Conservation (phyloP, 2,113 vertebrate genomes). For the Hypomesus transpacificus region DNA sequence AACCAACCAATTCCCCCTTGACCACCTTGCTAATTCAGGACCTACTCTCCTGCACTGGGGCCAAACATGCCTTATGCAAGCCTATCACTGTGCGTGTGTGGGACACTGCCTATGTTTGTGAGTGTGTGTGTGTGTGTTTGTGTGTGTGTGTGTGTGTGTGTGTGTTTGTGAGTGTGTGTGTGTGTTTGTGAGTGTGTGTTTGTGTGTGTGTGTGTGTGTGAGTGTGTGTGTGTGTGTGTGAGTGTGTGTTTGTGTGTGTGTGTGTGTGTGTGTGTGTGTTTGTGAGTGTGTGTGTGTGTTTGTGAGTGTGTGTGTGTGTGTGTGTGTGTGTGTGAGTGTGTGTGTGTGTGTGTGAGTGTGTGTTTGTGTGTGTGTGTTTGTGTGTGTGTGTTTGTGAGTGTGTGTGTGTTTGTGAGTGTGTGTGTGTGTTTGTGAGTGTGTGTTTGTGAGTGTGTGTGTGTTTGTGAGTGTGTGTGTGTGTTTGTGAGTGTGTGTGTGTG, state of each 20-base stretch:
- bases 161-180: neutral
- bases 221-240: neutral
- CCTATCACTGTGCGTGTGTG: neutral
- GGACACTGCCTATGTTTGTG: neutral
- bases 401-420: neutral
- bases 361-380: slow-evolving; percentile 1
- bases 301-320: slow-evolving; percentile 12
- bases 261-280: slow-evolving; percentile 6
- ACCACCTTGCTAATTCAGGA: neutral
- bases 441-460: neutral
- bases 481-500: slow-evolving; percentile 5
- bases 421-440: neutral
- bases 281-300: neutral
- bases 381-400: slow-evolving; percentile 2
- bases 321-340: neutral
- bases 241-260: slow-evolving; percentile 19
- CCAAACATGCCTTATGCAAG: too few species aligned
- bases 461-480: neutral
- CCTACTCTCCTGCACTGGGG: neutral
- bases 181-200: slow-evolving; percentile 7
- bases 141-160: slow-evolving; percentile 3
- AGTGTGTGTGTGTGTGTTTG: neutral
- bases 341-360: neutral
- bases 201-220: slow-evolving; percentile 3
- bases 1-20: slow-evolving; percentile 24